Conservation (phyloP, 1,140 invertebrate genomes). For the Streblospio benedicti region DNA sequence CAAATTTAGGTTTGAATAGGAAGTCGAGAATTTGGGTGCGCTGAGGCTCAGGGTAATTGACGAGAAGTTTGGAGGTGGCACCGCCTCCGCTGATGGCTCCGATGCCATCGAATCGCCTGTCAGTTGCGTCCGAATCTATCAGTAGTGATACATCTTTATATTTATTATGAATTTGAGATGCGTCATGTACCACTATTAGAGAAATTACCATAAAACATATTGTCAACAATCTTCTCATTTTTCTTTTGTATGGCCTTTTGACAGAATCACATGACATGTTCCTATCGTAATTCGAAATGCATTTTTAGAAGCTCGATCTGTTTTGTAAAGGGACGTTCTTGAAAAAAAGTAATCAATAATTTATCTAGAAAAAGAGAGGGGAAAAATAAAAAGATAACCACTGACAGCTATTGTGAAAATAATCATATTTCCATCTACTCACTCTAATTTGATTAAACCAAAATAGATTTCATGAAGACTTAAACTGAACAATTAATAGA, state of each 20-base stretch:
- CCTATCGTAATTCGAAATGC: not conserved
- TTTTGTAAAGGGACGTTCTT: no score
- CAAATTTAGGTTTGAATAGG: constrained; percentile 43
- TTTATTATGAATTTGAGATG: no score
- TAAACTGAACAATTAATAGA: not conserved
- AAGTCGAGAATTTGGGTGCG: constrained; percentile 41
- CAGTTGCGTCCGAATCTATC: not conserved
- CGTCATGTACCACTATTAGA: no score
- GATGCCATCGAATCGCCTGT: constrained; percentile 16
- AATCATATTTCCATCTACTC: no score
- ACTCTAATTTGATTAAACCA: no score
- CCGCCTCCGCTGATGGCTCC: constrained; percentile 16
- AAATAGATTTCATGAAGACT: not conserved
- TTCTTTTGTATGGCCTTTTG: not conserved
- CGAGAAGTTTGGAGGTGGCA: constrained; percentile 39
- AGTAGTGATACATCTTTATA: not conserved
- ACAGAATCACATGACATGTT: not conserved
- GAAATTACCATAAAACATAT: not conserved
- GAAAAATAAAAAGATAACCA: no score
- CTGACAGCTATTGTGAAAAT: no score
- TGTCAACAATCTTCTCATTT: not conserved
- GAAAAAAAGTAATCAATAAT: no score
- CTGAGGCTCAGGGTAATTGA: constrained; percentile 36
- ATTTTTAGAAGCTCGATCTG: no score
- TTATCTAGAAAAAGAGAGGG: no score